A percentile compares a stretch with the other conserved stretches of the same genome.
These are phyloP conservation scores for Natator depressus DNA, from an alignment of 2,113 vertebrate genomes.

Conservation along the genomic window DNA sequence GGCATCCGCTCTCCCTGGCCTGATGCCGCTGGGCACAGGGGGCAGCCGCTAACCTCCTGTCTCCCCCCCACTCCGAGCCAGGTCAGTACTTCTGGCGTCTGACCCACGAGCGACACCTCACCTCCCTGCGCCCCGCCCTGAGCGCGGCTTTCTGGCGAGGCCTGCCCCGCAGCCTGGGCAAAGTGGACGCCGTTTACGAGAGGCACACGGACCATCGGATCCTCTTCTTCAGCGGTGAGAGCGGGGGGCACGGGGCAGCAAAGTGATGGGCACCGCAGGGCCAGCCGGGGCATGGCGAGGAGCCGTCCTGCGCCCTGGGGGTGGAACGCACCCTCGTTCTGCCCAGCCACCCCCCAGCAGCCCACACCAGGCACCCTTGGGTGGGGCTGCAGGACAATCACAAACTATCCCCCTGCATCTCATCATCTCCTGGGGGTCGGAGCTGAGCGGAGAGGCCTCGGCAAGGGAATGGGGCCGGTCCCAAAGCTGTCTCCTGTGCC, in stretches of 20 bases:
- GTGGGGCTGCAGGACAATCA: not conserved
- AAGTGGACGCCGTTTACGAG: constrained; percentile 37
- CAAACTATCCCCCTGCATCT: not conserved
- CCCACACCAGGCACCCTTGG: not conserved
- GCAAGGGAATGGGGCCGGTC: not conserved
- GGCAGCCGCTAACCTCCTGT: not conserved
- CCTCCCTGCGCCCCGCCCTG: constrained; percentile 13
- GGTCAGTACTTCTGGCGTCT: constrained; percentile 38
- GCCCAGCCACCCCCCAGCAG: too few species aligned
- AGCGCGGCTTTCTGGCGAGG: constrained; percentile 37
- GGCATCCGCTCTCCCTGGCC: too few species aligned
- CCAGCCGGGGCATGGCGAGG: not conserved
- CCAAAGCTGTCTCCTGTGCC: not conserved
- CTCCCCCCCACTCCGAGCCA: not conserved
- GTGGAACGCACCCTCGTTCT: not conserved
- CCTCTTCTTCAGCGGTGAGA: constrained; percentile 44
- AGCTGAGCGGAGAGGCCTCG: not conserved
- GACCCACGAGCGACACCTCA: not conserved
- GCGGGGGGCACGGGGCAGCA: not conserved
- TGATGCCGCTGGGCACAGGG: not conserved
- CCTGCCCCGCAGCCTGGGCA: not conserved
- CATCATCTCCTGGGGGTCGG: too few species aligned
- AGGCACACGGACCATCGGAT: constrained; percentile 32
- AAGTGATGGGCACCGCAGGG: not conserved
- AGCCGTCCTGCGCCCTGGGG: not conserved